Base-by-base conservation (phyloP, 2,888 invertebrate species). In the Oxyscelio sp. region DNA sequence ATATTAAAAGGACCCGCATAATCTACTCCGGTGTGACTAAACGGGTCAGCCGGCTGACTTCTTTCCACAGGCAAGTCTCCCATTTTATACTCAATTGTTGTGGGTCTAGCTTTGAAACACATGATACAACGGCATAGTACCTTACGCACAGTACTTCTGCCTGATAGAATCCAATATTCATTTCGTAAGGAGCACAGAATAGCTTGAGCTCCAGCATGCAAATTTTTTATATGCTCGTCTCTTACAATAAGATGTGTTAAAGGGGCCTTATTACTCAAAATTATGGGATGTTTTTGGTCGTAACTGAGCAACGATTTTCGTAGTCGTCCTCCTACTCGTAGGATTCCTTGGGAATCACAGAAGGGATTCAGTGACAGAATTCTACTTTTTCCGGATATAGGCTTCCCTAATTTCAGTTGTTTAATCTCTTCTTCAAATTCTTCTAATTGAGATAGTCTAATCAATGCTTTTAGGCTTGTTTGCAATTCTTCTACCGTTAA, bases 1-100 rank as follows among this genome's bases (percentile, higher is more conserved):
- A 88, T 24, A 17, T 13, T 11, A 22, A 83, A 79, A 3, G 89
- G 88, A 5, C 88, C 89, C 8, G 77, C 85, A 54, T 85, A 89
- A 43, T 90, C 89, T 1, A 78, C 59, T 13, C 63, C 63, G 5
- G 48, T 48, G 11, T 48, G 27, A 48, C n/a, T n/a, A 21, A 48
- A 48, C 5, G 48, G 48, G 34, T 11, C 2, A 8, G 34, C 2
- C 1, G 19, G 31, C 6, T 19, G 19, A 11, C 24, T 34, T 3
- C 71, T 21, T 9, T 17, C 1, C 6, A 2, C 11, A 13, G 71
- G 58, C 6, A 71, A 27, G 6, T 31, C 11, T 19, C 50, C 56
- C 56, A 56, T 56, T 11, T 31, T 5, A 17, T 56, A 34, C 56
- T 27, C 9, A 27, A 6, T 13, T 4, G 24, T 4, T 5, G 6